Evolutionary conservation across 2,888 invertebrate genomes (phyloP).

Genomic region (Epinotia demarniana): DNA sequence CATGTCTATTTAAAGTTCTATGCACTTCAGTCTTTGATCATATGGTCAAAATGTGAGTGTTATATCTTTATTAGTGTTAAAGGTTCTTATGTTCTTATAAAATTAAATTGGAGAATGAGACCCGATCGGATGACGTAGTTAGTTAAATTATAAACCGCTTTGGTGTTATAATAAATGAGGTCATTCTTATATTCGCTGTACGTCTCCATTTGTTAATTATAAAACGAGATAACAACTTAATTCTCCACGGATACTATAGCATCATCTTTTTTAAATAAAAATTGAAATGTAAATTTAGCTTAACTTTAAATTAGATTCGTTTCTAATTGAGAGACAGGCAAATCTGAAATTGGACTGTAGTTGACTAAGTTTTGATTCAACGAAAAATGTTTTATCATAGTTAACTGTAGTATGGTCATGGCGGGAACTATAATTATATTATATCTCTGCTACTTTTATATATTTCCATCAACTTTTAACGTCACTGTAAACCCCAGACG

Average conservation of each 20-base stretch:
- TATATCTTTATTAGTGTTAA: neutral
- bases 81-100: neutral
- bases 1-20: neutral
- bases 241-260: neutral
- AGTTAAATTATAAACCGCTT: slow-evolving; percentile 9
- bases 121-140: slow-evolving; percentile 18
- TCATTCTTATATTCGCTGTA: slow-evolving; percentile 23
- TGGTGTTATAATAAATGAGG: slow-evolving; percentile 25
- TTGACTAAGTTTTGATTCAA: neutral
- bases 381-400: neutral
- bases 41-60: neutral
- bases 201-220: neutral
- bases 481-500: neutral
- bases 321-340: neutral
- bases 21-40: neutral
- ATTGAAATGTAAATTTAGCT: neutral
- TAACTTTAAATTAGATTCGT: neutral
- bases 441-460: neutral
- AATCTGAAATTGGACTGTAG: neutral
- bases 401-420: neutral
- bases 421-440: neutral
- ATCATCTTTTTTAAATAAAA: neutral
- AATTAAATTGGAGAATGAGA: neutral
- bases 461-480: neutral
- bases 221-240: slow-evolving; percentile 1